phyloP scores from a whole-genome alignment of 2,888 invertebrate genomes.

The Eupithecia vulgata region DNA sequence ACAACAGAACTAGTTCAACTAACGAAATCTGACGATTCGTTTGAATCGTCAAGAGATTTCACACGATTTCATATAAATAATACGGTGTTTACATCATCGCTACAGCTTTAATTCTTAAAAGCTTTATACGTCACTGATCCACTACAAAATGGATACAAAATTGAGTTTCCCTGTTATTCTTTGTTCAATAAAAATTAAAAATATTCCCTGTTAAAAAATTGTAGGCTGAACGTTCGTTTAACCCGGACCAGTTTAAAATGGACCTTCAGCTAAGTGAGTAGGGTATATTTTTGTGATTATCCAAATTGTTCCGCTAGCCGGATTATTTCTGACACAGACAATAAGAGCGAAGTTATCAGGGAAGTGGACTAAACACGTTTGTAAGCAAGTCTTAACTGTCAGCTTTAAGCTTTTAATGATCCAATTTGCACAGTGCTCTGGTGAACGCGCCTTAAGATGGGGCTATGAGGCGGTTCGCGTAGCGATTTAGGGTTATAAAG shows the following conservation, averaged over 20 bases:
- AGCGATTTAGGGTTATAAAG: neutral
- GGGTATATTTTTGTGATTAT: constrained; percentile 1
- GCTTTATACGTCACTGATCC: neutral
- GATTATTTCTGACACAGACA: constrained; percentile 28
- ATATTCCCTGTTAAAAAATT: neutral
- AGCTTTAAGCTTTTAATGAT: constrained; percentile 69
- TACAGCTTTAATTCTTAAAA: neutral
- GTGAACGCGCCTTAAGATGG: constrained; percentile 48
- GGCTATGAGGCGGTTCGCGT: constrained; percentile 16
- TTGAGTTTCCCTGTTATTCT: neutral
- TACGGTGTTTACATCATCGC: neutral
- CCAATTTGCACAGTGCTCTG: constrained; percentile 66
- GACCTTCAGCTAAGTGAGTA: neutral
- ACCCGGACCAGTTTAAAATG: neutral
- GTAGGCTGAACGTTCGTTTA: neutral
- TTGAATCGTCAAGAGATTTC: too few relatives aligned
- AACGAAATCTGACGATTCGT: too few relatives aligned
- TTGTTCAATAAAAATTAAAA: neutral
- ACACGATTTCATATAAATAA: too few relatives aligned
- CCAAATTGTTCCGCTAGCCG: constrained; percentile 9
- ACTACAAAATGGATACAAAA: neutral
- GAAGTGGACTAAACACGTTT: constrained; percentile 54
- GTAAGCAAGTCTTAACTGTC: constrained; percentile 67
- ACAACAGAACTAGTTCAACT: too few relatives aligned
- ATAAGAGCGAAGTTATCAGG: constrained; percentile 47